Conservation (phyloP, 2,113 vertebrate species). For the Cyprinodon tularosa region DNA sequence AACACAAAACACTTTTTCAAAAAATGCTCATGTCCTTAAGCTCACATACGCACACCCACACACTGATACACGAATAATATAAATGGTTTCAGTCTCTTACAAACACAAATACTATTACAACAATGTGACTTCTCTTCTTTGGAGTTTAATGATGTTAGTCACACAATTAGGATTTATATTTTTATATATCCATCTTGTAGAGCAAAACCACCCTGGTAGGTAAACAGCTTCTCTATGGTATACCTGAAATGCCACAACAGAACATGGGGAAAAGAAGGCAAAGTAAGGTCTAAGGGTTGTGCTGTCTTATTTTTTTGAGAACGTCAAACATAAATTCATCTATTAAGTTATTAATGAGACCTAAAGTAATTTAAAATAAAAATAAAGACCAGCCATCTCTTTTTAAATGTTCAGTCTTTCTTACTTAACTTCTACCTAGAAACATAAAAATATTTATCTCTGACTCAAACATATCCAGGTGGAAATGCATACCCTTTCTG, state of each 20-base stretch:
- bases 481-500: conserved; percentile 6
- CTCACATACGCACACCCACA: too few relatives aligned
- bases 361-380: conserved; percentile 4
- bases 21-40: background rate
- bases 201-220: background rate
- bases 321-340: too few relatives aligned
- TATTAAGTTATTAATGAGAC: too few relatives aligned
- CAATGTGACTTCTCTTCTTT: background rate
- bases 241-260: too few relatives aligned
- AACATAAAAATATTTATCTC: conserved; percentile 17
- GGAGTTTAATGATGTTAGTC: background rate
- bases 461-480: conserved; percentile 4
- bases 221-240: background rate
- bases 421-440: conserved; percentile 23
- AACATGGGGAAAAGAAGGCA: too few relatives aligned
- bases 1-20: background rate
- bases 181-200: background rate
- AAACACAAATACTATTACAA: background rate
- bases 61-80: background rate
- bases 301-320: too few relatives aligned
- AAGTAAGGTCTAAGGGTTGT: too few relatives aligned
- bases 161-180: background rate
- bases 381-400: conserved; percentile 4
- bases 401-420: conserved; percentile 18
- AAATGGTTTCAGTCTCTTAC: background rate